These are phyloP conservation scores for Drosophila kohkoa DNA, from an alignment of 1,140 invertebrate species.

Conservation along the genomic window DNA sequence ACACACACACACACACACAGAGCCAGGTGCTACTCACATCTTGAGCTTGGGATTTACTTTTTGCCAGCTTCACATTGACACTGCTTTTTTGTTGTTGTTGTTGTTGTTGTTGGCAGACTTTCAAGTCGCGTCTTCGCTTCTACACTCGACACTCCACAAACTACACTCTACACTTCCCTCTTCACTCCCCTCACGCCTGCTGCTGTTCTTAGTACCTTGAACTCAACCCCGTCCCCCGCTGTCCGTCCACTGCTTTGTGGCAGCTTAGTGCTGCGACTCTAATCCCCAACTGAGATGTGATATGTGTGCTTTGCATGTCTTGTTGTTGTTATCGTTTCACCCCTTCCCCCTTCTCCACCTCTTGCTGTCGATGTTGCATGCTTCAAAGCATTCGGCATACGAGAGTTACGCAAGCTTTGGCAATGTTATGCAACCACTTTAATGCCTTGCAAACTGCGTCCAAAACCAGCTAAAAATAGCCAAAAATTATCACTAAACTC, in stretches of 20 bases:
- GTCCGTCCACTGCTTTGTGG: background rate
- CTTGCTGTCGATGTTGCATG: slow-evolving; percentile 1
- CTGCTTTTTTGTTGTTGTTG: background rate
- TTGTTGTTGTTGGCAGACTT: background rate
- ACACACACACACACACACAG: slow-evolving; percentile 9
- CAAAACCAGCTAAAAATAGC: slow-evolving; percentile 1
- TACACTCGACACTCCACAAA: background rate
- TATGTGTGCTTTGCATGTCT: slow-evolving; percentile 30
- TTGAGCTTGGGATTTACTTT: slow-evolving; percentile 38
- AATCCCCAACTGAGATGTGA: slow-evolving; percentile 42
- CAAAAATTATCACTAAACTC: background rate
- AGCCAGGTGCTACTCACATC: slow-evolving; percentile 23
- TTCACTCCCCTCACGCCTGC: background rate
- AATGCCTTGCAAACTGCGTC: background rate
- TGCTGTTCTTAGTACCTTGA: background rate
- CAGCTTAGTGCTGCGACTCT: slow-evolving; percentile 39
- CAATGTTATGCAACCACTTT: slow-evolving; percentile 7
- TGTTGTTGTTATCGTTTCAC: background rate
- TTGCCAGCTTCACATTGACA: slow-evolving; percentile 35
- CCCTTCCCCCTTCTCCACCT: background rate
- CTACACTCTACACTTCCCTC: background rate
- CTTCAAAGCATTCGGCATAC: slow-evolving; percentile 7
- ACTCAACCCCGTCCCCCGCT: background rate
- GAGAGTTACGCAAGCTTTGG: slow-evolving; percentile 16
- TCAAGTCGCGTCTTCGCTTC: background rate